Conservation (phyloP, 2,113 vertebrate genomes). For the Machaerirhynchus nigripectus region DNA sequence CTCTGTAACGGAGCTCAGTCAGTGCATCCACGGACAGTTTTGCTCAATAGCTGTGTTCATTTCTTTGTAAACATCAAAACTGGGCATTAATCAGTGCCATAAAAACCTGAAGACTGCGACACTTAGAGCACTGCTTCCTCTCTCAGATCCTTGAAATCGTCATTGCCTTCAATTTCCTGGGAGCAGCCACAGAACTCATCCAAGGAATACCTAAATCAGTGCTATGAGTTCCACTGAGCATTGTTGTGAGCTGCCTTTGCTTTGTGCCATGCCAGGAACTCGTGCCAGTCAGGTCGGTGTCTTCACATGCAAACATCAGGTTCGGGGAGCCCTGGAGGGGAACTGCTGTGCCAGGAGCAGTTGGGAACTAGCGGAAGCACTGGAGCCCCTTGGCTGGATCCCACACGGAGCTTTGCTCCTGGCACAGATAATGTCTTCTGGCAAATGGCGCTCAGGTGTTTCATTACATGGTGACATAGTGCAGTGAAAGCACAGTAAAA, state of each 20-base stretch:
- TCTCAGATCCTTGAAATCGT: background rate
- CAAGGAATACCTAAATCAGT: background rate
- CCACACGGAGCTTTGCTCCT: background rate
- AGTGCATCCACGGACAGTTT: background rate
- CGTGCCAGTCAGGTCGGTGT: background rate
- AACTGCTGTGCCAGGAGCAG: background rate
- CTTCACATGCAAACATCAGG: too few species aligned
- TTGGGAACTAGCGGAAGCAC: background rate
- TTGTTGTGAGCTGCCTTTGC: background rate
- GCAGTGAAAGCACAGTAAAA: background rate
- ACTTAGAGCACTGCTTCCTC: background rate
- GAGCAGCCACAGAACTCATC: accelerated
- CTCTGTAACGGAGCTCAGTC: background rate
- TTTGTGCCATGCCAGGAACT: background rate
- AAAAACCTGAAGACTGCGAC: background rate
- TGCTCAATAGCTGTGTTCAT: background rate
- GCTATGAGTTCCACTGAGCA: background rate
- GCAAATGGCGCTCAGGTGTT: background rate
- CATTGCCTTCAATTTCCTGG: background rate
- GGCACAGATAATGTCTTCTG: background rate
- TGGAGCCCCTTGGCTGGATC: background rate
- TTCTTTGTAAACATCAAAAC: background rate
- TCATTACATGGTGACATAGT: background rate
- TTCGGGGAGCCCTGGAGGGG: background rate
- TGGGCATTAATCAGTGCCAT: background rate